Evolutionary conservation across 2,797 vertebrate genomes (phyloP).

Genomic region (Mormyrus hasselquistii): DNA sequence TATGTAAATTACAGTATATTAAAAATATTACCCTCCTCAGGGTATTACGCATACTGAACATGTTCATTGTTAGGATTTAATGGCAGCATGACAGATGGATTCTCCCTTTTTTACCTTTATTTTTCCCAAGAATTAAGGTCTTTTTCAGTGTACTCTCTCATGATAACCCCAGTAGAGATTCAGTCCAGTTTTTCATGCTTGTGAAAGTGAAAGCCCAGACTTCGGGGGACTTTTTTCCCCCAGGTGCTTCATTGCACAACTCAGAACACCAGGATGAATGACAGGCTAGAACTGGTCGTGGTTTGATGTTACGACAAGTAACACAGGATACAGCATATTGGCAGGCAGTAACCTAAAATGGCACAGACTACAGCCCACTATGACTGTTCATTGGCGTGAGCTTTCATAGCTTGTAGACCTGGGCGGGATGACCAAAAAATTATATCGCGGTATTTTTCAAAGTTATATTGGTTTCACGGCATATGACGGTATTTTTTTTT

Average conservation of each 20-base stretch:
- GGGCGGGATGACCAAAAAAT: not conserved
- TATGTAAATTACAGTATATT: not conserved
- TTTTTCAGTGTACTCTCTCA: not conserved
- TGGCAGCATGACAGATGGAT: not conserved
- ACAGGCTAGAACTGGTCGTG: not conserved
- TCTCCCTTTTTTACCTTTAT: not conserved
- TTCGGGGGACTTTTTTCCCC: not conserved
- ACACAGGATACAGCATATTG: not conserved
- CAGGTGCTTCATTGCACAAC: not conserved
- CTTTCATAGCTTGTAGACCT: not conserved
- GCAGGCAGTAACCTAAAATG: not conserved
- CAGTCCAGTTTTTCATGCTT: not conserved
- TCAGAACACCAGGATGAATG: not conserved
- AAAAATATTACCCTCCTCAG: not conserved
- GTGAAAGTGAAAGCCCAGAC: not conserved
- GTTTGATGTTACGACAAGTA: not conserved
- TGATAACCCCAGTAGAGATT: not conserved
- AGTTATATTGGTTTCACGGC: not conserved
- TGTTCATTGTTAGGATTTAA: not conserved
- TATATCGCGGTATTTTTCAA: not conserved
- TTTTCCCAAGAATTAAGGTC: not conserved
- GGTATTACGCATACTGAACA: not conserved
- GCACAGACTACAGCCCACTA: not conserved
- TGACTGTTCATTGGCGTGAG: not conserved
- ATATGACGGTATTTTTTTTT: not conserved